Base-by-base conservation (phyloP, 2,113 vertebrate genomes). In the Casuarius casuarius region DNA sequence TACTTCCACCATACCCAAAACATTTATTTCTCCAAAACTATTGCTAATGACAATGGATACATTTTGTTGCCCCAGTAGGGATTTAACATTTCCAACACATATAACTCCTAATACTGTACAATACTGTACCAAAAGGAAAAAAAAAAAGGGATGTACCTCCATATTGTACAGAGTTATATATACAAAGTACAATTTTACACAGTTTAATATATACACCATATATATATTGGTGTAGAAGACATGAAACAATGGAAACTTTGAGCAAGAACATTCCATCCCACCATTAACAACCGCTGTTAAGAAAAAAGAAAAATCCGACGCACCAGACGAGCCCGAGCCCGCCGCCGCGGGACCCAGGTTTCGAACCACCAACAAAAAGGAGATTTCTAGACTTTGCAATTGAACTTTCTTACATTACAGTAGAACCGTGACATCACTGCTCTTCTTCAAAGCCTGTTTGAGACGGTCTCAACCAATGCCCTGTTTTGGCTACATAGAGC, bases 101-200 rank as follows among this genome's bases (percentile, higher is more conserved):
- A 20, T 42, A 97, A 58, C 95, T 97, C 92, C 98, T 98, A 98
- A 98, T 98, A 98, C 98, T 99, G 99, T 99, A 99, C 98, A 99
- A 98, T 98, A 98, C 98, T 98, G 98, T 99, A 99, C 98, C 98
- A 98, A 97, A 97, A 97, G 11, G 66, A 23, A 46, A 92, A 98
- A 78, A 48, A 26, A 61, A 97, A 96, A 96, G 77, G 97, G 98
- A 96, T 98, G 99, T 98, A 99, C 98, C 98, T 99, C 98, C 98
- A 98, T 98, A 98, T 99, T 98, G 98, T 99, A 99, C 99, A 99
- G 98, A 98, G 97, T 98, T 98, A 97, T 99, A 99, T 99, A 98
- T 99, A 99, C 99, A 99, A 98, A 99, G 98, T 98, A 98, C 98
- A 98, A 98, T 95, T 98, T 98, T 98, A 98, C 99, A 99, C 98